Conservation (phyloP, 2,113 vertebrate genomes). For the Xerus inauris region DNA sequence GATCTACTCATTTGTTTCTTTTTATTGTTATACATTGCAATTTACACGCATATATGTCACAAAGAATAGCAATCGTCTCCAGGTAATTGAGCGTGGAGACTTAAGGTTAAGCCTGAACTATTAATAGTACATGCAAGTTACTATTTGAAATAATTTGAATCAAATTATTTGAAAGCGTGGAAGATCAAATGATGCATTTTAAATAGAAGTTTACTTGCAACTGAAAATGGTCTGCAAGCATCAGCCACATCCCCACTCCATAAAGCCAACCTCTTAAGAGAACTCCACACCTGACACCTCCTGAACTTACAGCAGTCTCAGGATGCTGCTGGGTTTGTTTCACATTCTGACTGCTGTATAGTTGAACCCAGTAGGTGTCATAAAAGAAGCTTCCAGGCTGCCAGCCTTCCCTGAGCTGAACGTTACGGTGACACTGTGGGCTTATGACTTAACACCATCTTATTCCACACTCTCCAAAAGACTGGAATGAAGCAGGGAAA, state of each 20-base stretch:
- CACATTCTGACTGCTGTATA: neutral
- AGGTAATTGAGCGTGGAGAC: neutral
- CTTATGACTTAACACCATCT: neutral
- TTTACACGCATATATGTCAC: neutral
- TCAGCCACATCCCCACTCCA: neutral
- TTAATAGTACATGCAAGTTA: neutral
- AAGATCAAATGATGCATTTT: neutral
- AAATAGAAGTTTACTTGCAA: neutral
- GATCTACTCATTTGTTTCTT: neutral
- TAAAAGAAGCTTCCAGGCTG: neutral
- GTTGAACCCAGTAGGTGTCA: neutral
- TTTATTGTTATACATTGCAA: neutral
- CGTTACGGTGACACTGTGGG: neutral
- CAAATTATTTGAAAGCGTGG: neutral
- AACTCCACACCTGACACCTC: neutral
- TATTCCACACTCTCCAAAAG: neutral
- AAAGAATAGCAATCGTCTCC: neutral
- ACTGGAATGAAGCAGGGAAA: slow-evolving; percentile 16
- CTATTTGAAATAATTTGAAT: neutral
- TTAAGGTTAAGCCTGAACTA: neutral
- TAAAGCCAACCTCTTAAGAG: neutral
- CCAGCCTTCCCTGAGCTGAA: neutral
- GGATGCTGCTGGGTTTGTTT: neutral
- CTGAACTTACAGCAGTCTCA: neutral
- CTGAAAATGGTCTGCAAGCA: neutral